phyloP scores from a whole-genome alignment of 2,113 vertebrate species.

The Theristicus caerulescens region DNA sequence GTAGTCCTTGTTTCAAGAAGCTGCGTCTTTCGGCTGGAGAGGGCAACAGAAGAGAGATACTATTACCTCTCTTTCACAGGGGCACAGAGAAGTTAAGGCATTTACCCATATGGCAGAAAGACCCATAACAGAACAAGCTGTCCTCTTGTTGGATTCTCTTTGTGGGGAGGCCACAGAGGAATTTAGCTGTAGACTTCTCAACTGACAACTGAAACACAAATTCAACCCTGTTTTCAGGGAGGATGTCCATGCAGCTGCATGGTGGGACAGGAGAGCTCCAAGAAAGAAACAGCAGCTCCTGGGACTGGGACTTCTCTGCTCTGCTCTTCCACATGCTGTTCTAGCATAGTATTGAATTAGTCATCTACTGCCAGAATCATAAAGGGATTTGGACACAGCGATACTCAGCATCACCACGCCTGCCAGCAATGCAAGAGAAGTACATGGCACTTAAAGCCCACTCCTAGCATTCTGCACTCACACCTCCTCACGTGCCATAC shows the following conservation, averaged over 20 bases:
- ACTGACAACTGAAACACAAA: fast-evolving
- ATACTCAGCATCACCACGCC: neutral
- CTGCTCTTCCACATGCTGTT: neutral
- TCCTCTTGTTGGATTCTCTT: neutral
- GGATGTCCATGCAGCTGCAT: neutral
- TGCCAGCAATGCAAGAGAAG: neutral
- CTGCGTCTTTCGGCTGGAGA: neutral
- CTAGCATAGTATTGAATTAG: neutral
- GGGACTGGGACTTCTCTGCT: neutral
- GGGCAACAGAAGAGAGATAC: neutral
- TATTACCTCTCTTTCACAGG: neutral
- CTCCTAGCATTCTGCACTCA: neutral
- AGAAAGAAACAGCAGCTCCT: neutral
- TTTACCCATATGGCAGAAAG: neutral
- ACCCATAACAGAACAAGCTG: neutral
- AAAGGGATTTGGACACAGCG: neutral
- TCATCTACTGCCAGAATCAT: neutral
- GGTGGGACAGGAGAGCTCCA: neutral
- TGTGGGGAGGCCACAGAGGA: neutral
- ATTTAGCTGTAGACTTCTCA: neutral
- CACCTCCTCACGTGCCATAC: neutral
- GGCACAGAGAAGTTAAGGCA: neutral
- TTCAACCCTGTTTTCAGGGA: neutral
- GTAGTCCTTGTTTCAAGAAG: neutral
- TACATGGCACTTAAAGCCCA: fast-evolving